phyloP scores from a whole-genome alignment of 2,888 invertebrate species.

The Agrochola macilenta region DNA sequence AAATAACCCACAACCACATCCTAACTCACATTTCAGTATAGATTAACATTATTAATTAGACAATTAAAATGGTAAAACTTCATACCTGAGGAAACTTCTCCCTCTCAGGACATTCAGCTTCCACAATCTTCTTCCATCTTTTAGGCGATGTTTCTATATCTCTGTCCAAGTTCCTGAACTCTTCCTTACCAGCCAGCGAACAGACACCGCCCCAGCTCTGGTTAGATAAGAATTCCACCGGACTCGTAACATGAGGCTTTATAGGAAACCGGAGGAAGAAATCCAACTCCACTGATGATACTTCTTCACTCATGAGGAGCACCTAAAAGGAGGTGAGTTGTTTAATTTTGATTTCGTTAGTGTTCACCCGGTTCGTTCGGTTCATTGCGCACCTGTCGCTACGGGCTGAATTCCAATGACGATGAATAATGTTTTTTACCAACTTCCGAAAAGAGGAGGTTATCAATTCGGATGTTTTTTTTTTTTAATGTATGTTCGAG shows the following conservation, averaged over 20 bases:
- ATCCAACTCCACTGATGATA: slow-evolving; percentile 96
- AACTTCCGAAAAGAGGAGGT: no score
- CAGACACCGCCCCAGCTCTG: slow-evolving; percentile 98
- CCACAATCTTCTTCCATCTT: slow-evolving; percentile 99
- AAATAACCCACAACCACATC: neutral
- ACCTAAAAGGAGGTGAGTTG: slow-evolving; percentile 90
- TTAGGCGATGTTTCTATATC: slow-evolving; percentile 99
- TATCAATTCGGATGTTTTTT: no score
- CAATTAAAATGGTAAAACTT: neutral
- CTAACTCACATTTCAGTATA: neutral
- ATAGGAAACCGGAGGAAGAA: slow-evolving; percentile 98
- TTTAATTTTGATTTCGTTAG: no score
- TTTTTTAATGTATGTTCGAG: no score
- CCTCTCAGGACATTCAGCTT: slow-evolving; percentile 98
- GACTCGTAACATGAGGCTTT: slow-evolving; percentile 97
- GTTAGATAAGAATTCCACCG: slow-evolving; percentile 98
- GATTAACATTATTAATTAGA: neutral
- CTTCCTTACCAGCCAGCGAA: slow-evolving; percentile 96
- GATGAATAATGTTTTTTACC: neutral
- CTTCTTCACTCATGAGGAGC: slow-evolving; percentile 96
- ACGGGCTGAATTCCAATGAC: neutral
- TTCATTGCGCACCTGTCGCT: neutral
- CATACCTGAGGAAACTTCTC: slow-evolving; percentile 97
- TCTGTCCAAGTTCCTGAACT: slow-evolving; percentile 97
- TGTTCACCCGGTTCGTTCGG: neutral